phyloP scores from a whole-genome alignment of 2,113 vertebrate genomes.

The Anhinga rufa region DNA sequence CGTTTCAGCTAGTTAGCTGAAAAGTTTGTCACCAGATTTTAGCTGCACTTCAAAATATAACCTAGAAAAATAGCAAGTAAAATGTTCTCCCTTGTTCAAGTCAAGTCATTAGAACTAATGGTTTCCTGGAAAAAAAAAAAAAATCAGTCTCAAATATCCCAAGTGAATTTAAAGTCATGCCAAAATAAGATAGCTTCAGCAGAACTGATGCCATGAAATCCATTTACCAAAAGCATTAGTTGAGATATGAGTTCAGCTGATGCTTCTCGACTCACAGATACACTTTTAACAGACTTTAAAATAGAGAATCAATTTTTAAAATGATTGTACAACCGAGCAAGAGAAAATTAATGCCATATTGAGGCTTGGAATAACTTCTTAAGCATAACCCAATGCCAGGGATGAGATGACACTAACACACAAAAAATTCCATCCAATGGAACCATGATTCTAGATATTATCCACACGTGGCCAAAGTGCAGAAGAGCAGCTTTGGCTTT shows the following conservation, averaged over 20 bases:
- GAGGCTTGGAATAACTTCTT: constrained; percentile 4
- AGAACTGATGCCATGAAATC: constrained; percentile 23
- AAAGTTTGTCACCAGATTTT: background rate
- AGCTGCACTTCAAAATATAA: background rate
- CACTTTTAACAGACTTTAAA: constrained; percentile 9
- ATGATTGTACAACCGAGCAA: background rate
- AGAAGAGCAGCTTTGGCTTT: background rate
- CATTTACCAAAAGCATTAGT: constrained; percentile 37
- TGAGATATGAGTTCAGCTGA: constrained; percentile 20
- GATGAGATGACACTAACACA: background rate
- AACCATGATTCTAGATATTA: background rate
- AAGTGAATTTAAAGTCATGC: constrained; percentile 4
- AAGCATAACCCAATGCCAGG: background rate
- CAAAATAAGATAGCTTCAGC: constrained; percentile 28
- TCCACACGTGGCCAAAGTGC: background rate
- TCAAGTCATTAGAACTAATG: background rate
- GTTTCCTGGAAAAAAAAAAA: background rate
- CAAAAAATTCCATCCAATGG: background rate
- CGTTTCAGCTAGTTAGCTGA: background rate
- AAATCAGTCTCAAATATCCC: background rate
- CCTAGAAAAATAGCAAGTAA: background rate
- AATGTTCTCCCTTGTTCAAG: background rate
- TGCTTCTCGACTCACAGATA: constrained; percentile 32
- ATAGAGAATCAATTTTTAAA: constrained; percentile 31
- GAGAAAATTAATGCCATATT: background rate